Evolutionary conservation across 2,888 invertebrate genomes (phyloP), one percentile per base, ranked within the genome.

Genomic region (Xylota sylvarum): DNA sequence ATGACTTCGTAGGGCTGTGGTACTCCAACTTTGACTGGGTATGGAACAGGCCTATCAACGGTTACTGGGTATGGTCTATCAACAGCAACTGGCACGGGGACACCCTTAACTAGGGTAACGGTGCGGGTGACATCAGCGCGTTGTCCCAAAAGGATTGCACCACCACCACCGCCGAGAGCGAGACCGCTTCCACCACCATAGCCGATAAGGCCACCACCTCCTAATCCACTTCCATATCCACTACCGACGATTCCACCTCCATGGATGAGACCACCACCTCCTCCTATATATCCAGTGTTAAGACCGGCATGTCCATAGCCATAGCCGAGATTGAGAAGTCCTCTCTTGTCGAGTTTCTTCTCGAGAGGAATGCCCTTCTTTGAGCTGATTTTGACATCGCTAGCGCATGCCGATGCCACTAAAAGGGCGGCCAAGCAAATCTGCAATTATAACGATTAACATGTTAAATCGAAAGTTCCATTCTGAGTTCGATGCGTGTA

Each of bases 341-440:
- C 97, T 89, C 97, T 96, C 93, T 97, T 97, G 93, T 96, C 96
- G 92, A 96, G 94, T 92, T 96, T 96, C 94, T 97, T 96, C 88
- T 95, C 96, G 88, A 94, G 92, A 74, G 94, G 94, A 89, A 94
- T 94, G 89, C 94, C 94, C 90, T 94, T 93, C 88, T 90, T 90
- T 92, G 80, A n/a, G 23, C 37, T 37, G 37, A 37, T 94, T 94
- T 94, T 94, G 92, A 94, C 94, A 92, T 95, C 95, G 94, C 95
- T 95, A 89, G 94, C 96, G 90, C 91, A 93, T 87, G 93, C 93
- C 88, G 95, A 95, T 92, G 95, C 96, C 93, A 97, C 95, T 93
- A 94, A 94, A 94, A 96, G 94, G 94, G 96, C 94, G 93, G 95
- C 94, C 93, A 96, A 93, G 93, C 95, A 94, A 93, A 96, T 93